Percentiles rank a stretch among this genome's conserved stretches.
Conservation (phyloP, 2,113 vertebrate genomes). For the Phoenicopterus ruber region DNA sequence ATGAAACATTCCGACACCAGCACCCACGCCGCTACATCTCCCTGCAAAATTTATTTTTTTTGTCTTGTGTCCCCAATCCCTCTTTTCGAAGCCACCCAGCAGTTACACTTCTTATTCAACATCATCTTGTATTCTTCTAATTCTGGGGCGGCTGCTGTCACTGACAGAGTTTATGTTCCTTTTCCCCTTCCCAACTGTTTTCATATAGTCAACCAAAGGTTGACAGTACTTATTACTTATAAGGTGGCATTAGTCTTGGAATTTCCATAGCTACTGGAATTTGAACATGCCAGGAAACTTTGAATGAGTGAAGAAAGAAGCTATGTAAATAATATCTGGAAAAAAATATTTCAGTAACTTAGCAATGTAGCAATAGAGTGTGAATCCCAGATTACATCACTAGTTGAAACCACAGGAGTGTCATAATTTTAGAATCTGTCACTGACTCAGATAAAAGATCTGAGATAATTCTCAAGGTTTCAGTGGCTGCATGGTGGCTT, state of each 20-base stretch:
- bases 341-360: not conserved
- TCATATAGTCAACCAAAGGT: not conserved
- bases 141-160: not conserved
- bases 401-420: not conserved
- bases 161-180: not conserved
- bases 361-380: not conserved
- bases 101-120: not conserved
- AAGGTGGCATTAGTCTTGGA: not conserved
- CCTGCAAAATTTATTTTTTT: not conserved
- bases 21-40: not conserved
- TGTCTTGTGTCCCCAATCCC: not conserved
- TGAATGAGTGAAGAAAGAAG: not conserved
- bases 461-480: not conserved
- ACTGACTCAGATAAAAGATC: not conserved
- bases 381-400: not conserved
- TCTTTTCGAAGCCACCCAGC: not conserved
- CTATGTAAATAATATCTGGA: not conserved
- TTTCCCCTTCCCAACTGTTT: not conserved
- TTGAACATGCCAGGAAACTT: not conserved
- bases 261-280: not conserved
- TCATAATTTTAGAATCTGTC: conserved; percentile 4
- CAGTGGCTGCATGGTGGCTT: not conserved
- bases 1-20: not conserved
- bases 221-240: not conserved
- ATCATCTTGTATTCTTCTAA: not conserved